These are phyloP conservation scores for Elephantulus edwardii DNA, from an alignment of 2,113 vertebrate species.

Conservation along the genomic window DNA sequence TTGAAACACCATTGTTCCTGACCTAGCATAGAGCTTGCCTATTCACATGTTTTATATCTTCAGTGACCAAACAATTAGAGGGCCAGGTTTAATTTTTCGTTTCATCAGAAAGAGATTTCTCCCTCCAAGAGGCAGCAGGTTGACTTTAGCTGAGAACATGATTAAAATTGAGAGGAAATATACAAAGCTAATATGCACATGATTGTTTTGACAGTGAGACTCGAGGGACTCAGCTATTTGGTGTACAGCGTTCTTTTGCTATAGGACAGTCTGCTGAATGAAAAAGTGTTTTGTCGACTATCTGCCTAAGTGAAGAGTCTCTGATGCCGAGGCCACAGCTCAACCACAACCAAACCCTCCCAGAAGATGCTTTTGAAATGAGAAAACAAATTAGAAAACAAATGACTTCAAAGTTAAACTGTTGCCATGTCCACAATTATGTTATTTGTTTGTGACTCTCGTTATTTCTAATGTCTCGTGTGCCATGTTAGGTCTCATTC, in stretches of 20 bases:
- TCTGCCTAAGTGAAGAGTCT: constrained; percentile 7
- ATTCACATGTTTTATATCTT: constrained; percentile 53
- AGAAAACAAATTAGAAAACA: constrained; percentile 49
- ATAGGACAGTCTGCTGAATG: constrained; percentile 73
- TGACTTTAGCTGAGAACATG: constrained; percentile 65
- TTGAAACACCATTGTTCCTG: constrained; percentile 18
- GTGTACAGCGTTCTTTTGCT: constrained; percentile 69
- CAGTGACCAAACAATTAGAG: constrained; percentile 74
- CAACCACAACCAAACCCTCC: neutral
- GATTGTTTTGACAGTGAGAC: constrained; percentile 78
- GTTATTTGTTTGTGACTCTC: constrained; percentile 40
- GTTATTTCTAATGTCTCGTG: constrained; percentile 46
- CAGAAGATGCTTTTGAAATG: constrained; percentile 53
- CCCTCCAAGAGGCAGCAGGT: constrained; percentile 54
- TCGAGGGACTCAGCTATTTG: constrained; percentile 74
- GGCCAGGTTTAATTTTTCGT: constrained; percentile 75
- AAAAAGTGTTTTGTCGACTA: constrained; percentile 73
- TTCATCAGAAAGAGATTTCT: constrained; percentile 79
- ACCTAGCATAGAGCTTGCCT: neutral
- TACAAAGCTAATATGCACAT: constrained; percentile 76
- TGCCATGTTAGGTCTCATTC: constrained; percentile 17
- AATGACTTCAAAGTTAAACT: constrained; percentile 43
- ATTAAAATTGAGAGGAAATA: constrained; percentile 39
- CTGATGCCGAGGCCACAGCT: neutral
- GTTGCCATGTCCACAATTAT: neutral